Conservation (phyloP, 35 echinoderm and acorn worm species). For the Heliocidaris erythrogramma region DNA sequence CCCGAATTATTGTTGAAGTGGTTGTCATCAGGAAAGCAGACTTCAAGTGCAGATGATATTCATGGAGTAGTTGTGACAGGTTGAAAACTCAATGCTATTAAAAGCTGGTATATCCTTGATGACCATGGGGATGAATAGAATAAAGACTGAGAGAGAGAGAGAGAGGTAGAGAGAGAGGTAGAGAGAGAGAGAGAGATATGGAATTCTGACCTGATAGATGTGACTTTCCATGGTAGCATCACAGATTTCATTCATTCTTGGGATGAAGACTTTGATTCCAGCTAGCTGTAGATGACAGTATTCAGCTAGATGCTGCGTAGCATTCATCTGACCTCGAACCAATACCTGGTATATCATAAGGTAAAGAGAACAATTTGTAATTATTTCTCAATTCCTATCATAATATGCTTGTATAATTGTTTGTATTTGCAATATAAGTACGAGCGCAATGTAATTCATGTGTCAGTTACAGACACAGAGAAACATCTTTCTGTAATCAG, state of each 20-base stretch:
- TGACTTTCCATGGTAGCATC: constrained; percentile 98
- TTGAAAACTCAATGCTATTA: too few species aligned
- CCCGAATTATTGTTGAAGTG: too few species aligned
- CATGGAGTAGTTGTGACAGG: too few species aligned
- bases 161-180: not conserved
- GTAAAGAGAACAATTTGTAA: not conserved
- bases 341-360: constrained; percentile 69
- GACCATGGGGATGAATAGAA: too few species aligned
- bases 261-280: constrained; percentile 85
- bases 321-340: constrained; percentile 69
- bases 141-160: not conserved
- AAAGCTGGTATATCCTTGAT: too few species aligned
- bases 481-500: too few species aligned
- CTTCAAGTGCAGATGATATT: too few species aligned
- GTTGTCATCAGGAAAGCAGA: too few species aligned
- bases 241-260: constrained; percentile 74
- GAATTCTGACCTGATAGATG: constrained; percentile 89
- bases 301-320: constrained; percentile 83
- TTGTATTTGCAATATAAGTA: too few species aligned
- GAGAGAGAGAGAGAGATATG: not conserved
- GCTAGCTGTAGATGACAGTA: constrained; percentile 76
- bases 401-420: too few species aligned
- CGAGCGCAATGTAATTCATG: too few species aligned
- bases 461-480: too few species aligned
- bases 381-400: not conserved